Conservation (phyloP, 2,888 invertebrate species). For the Synergus laeviventris region DNA sequence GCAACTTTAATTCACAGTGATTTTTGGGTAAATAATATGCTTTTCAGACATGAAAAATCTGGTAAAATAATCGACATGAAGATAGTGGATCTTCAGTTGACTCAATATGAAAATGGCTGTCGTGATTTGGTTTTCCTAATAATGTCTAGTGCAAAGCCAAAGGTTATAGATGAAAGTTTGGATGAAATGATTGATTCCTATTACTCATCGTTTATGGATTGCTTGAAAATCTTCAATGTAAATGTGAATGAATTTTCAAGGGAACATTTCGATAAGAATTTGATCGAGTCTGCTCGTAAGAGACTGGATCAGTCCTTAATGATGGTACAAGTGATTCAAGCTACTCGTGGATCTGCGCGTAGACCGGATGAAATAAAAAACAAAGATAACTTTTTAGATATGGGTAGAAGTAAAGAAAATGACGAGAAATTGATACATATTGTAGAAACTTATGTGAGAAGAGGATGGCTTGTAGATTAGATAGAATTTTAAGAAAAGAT, state of each 20-base stretch:
- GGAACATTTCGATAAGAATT: constrained; percentile 58
- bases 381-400: constrained; percentile 61
- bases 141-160: constrained; percentile 66
- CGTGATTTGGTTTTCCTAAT: constrained; percentile 73
- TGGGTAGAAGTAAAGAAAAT: constrained; percentile 62
- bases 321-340: constrained; percentile 74
- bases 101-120: constrained; percentile 65
- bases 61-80: constrained; percentile 65
- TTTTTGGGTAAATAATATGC: constrained; percentile 75
- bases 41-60: constrained; percentile 66
- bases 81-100: constrained; percentile 73
- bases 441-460: constrained; percentile 62
- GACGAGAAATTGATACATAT: constrained; percentile 66
- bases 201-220: constrained; percentile 66
- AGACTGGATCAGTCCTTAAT: constrained; percentile 70
- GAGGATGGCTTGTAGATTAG: constrained; percentile 64
- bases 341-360: constrained; percentile 62
- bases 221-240: constrained; percentile 59
- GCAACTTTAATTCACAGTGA: constrained; percentile 70
- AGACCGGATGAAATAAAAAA: constrained; percentile 63
- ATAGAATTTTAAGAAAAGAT: not conserved
- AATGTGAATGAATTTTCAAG: constrained; percentile 59
- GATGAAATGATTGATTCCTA: constrained; percentile 67
- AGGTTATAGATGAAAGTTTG: constrained; percentile 65
- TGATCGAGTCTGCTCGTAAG: constrained; percentile 64